Evolutionary conservation across 23 tunicate genomes (phyloP).

Genomic region (Halocynthia roretzi): DNA sequence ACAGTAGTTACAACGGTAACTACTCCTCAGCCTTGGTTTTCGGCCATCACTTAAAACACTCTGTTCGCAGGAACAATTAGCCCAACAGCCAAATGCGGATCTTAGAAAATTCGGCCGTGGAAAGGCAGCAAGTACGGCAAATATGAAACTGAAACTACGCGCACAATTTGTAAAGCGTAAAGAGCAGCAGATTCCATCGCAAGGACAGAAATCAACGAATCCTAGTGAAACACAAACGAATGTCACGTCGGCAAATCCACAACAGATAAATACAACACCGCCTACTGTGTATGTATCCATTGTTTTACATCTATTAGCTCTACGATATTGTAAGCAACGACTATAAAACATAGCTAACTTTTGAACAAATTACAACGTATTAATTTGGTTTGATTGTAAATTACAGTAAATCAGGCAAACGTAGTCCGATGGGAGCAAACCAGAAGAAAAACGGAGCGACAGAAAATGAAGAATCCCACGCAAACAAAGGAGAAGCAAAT

Average conservation of each 20-base stretch:
- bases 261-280: background rate
- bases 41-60: too few relatives aligned
- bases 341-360: too few relatives aligned
- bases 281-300: too few relatives aligned
- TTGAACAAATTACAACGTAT: too few relatives aligned
- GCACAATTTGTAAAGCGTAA: slow-evolving; percentile 55
- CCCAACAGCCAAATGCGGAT: slow-evolving; percentile 32
- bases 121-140: slow-evolving; percentile 16
- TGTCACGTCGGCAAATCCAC: slow-evolving; percentile 12
- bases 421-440: background rate
- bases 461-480: too few relatives aligned
- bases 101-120: slow-evolving; percentile 22
- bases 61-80: slow-evolving; percentile 61
- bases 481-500: slow-evolving; percentile 1
- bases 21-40: too few relatives aligned
- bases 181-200: slow-evolving; percentile 11
- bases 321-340: too few relatives aligned
- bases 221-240: slow-evolving; percentile 5
- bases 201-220: background rate
- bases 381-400: too few relatives aligned
- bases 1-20: too few relatives aligned
- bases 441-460: too few relatives aligned
- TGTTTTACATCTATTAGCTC: too few relatives aligned
- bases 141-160: slow-evolving; percentile 71
- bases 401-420: slow-evolving; percentile 7